Base-by-base conservation (phyloP, 2,888 invertebrate genomes). In the Dicycla oo region DNA sequence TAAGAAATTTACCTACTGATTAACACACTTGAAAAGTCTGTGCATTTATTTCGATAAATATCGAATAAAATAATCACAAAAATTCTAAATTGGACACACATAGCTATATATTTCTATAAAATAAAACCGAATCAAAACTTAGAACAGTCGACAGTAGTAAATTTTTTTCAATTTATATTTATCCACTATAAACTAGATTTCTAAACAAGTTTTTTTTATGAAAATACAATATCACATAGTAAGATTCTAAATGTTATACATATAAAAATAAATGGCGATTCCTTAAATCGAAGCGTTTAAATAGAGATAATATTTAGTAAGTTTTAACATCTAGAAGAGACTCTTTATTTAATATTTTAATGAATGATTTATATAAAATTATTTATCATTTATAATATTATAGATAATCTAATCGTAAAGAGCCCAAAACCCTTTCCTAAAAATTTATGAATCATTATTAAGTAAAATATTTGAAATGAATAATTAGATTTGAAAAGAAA, bases 241-340 rank as follows among this genome's bases (percentile, higher is more conserved):
- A 83, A 87, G 81, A 83, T 80, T 84, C 77, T 81, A 83, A 81
- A 77, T 69, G 73, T 82, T 64, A 73, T 82, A 80, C 60, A 70
- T 87, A 87, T 71, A 86, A 87, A 87, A 87, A 87, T 86, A 86
- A 84, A 71, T 81, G 67, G 82, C 86, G 85, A 83, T 87, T 87
- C 81, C 77, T 82, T 82, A 86, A 30, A 71, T 79, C 54, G 70
- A 85, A 78, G 80, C 78, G 20, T 70, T 76, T 81, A 61, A 45
- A 78, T 63, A 78, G 61, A 69, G 78, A 75, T 79, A 78, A 69
- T 66, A 69, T 77, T 74, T 49, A 66, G 43, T 69, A 78, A 54
- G 53, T 54, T 60, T 53, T 75, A 82, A 75, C 63, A 81, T 79
- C 65, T 79, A 83, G 47, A 73, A 80, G 78, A 84, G 75, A 81